A percentile compares a stretch with the other conserved stretches of the same genome.
phyloP scores from a whole-genome alignment of 1,140 invertebrate species.

The Chelonus insularis region DNA sequence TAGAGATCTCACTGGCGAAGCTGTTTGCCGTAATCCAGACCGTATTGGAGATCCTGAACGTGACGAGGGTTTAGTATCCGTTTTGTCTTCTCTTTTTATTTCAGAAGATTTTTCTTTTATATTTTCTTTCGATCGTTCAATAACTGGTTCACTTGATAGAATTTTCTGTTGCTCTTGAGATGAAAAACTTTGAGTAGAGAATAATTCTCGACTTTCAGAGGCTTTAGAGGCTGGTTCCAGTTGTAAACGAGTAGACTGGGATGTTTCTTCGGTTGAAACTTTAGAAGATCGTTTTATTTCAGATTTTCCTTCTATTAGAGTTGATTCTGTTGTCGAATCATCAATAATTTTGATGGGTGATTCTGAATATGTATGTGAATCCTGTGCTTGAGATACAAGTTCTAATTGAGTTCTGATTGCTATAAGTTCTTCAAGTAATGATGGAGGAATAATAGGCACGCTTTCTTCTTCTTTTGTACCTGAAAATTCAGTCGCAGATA shows the following conservation, averaged over 20 bases:
- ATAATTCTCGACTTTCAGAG: no score
- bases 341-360: no score
- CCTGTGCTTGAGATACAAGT: constrained; percentile 26
- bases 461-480: constrained; percentile 29
- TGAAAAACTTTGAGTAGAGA: no score
- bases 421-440: constrained; percentile 50
- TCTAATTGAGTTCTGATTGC: constrained; percentile 55
- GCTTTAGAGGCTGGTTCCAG: no score
- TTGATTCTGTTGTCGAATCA: background rate
- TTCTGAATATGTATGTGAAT: background rate
- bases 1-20: constrained; percentile 52
- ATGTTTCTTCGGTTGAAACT: no score
- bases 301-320: no score
- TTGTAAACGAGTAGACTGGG: no score
- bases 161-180: background rate
- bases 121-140: background rate
- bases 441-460: constrained; percentile 42
- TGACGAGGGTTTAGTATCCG: constrained; percentile 22
- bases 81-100: background rate
- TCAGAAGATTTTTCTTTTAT: background rate
- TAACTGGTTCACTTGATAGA: background rate
- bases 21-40: constrained; percentile 36
- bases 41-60: constrained; percentile 39
- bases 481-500: constrained; percentile 68
- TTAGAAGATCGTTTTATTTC: no score